phyloP scores from a whole-genome alignment of 2,113 vertebrate genomes.

The Sapayoa aenigma region DNA sequence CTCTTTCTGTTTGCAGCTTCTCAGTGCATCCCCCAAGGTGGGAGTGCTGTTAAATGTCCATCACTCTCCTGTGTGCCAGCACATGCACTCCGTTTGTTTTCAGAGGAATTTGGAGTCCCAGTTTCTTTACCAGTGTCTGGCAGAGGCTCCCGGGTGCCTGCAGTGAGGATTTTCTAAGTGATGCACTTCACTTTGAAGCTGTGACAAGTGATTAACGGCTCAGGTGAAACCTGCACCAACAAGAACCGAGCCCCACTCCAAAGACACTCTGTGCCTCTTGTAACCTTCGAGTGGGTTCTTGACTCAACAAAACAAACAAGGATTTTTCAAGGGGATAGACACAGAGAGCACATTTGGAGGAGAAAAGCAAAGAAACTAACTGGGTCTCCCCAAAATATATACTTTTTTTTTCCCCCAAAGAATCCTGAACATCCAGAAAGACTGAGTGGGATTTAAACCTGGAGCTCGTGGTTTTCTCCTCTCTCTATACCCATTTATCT shows the following conservation, averaged over 20 bases:
- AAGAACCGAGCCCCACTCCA: conserved; percentile 24
- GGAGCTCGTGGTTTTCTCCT: not conserved
- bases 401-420: not conserved
- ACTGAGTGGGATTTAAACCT: not conserved
- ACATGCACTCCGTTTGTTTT: not conserved
- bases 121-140: not conserved
- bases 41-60: not conserved
- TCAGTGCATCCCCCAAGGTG: not conserved
- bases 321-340: not conserved
- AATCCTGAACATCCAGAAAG: not conserved
- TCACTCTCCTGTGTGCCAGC: not conserved
- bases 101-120: not conserved
- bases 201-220: not conserved
- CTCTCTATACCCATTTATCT: fast-evolving
- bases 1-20: not conserved
- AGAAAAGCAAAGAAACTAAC: not conserved
- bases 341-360: not conserved
- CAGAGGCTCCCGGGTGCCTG: not conserved
- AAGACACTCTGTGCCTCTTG: not conserved
- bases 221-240: conserved; percentile 21
- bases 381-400: not conserved
- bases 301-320: not conserved
- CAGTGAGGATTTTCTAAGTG: not conserved
- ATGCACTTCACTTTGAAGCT: conserved; percentile 17
- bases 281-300: not conserved